Conservation (phyloP, 2,888 invertebrate species). For the Rhingia campestris region DNA sequence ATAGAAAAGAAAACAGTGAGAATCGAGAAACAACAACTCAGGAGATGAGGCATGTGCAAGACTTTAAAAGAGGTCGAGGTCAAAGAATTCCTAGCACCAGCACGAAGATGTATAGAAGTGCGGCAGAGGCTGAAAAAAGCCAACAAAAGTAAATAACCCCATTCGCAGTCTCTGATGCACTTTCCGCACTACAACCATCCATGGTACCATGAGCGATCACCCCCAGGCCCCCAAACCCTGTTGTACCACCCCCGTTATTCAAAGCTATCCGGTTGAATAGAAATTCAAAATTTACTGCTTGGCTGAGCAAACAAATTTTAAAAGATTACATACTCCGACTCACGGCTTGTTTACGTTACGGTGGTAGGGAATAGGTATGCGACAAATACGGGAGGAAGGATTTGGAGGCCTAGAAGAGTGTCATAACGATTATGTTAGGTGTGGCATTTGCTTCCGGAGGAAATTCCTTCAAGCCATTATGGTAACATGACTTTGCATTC, state of each 20-base stretch:
- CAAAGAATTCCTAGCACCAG: conserved; percentile 48
- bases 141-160: conserved; percentile 58
- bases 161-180: conserved; percentile 30
- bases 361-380: conserved; percentile 24
- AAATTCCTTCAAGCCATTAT: conserved; percentile 24
- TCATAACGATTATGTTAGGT: conserved; percentile 33
- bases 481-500: conserved; percentile 1
- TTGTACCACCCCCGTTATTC: conserved; percentile 3
- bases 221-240: background rate
- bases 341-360: conserved; percentile 19
- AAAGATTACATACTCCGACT: conserved; percentile 45
- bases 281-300: conserved; percentile 60
- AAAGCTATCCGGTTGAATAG: conserved; percentile 55
- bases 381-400: conserved; percentile 6
- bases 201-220: background rate
- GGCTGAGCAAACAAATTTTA: conserved; percentile 65
- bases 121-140: conserved; percentile 40
- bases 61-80: conserved; percentile 67
- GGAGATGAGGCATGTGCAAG: conserved; percentile 3
- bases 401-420: conserved; percentile 28
- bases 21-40: background rate
- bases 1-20: background rate
- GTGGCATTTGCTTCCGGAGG: conserved; percentile 28
- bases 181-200: conserved; percentile 10
- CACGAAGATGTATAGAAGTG: background rate